Evolutionary conservation across 2,797 vertebrate species (phyloP).

Genomic region (Tinamus major): DNA sequence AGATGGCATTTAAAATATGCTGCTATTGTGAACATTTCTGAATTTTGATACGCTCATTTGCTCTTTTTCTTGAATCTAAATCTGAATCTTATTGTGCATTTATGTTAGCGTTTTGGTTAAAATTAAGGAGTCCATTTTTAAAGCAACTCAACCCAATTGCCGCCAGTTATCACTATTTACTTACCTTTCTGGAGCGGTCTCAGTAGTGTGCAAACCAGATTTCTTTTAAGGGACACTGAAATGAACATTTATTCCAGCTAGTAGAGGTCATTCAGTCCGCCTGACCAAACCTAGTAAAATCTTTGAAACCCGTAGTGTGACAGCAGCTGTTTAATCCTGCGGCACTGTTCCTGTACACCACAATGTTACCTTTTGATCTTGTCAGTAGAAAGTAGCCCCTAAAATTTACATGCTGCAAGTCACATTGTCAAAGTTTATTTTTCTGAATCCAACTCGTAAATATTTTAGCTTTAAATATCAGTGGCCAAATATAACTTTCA

Average conservation of each 20-base stretch:
- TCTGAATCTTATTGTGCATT: background rate
- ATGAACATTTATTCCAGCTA: background rate
- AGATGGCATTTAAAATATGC: background rate
- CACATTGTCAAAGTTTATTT: no score
- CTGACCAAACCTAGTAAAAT: background rate
- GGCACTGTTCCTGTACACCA: background rate
- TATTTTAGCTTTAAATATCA: background rate
- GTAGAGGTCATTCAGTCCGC: background rate
- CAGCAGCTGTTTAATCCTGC: background rate
- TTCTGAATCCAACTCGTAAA: no score
- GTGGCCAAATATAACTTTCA: background rate
- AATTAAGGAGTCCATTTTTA: accelerated
- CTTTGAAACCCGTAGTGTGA: accelerated
- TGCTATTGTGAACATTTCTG: background rate
- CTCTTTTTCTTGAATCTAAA: background rate
- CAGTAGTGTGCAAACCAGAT: background rate
- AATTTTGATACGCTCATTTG: background rate
- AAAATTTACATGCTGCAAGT: no score
- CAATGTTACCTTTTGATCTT: no score
- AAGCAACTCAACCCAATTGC: background rate
- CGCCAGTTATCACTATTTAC: background rate
- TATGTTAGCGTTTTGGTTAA: background rate
- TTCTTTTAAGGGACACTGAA: background rate
- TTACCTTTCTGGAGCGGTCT: background rate
- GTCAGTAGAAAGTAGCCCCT: no score